These are phyloP conservation scores for Hyperopisus bebe DNA, from an alignment of 2,113 vertebrate species.

Conservation along the genomic window DNA sequence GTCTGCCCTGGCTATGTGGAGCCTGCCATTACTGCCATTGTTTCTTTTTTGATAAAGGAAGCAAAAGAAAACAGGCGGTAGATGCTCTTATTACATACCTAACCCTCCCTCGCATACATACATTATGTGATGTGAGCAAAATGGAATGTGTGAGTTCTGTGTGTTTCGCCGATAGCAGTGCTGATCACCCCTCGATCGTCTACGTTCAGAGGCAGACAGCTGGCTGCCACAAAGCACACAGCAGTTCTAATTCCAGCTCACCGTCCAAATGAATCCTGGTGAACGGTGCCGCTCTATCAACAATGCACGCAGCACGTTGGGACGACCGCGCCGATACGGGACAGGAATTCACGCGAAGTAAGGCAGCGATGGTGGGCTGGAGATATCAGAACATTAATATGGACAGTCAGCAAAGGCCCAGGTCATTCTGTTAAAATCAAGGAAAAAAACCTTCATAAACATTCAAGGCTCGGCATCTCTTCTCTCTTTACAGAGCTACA, in stretches of 20 bases:
- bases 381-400: neutral
- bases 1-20: slow-evolving; percentile 20
- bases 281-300: neutral
- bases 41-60: slow-evolving; percentile 26
- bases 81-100: neutral
- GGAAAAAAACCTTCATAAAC: neutral
- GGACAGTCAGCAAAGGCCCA: neutral
- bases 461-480: too few species aligned
- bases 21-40: slow-evolving; percentile 25
- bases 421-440: neutral
- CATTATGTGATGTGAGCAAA: slow-evolving; percentile 24
- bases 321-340: neutral
- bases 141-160: slow-evolving; percentile 31
- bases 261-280: neutral
- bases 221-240: neutral
- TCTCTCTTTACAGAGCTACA: neutral
- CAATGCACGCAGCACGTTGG: neutral
- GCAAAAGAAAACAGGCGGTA: neutral
- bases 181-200: slow-evolving; percentile 25
- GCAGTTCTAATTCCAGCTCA: neutral
- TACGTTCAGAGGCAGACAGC: neutral
- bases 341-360: neutral
- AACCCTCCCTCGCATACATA: neutral
- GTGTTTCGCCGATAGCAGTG: slow-evolving; percentile 18
- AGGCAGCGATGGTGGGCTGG: neutral